A percentile compares a stretch with the other conserved stretches of the same genome.
phyloP scores from a whole-genome alignment of 2,797 vertebrate genomes.

The Fistularia tabacaria region DNA sequence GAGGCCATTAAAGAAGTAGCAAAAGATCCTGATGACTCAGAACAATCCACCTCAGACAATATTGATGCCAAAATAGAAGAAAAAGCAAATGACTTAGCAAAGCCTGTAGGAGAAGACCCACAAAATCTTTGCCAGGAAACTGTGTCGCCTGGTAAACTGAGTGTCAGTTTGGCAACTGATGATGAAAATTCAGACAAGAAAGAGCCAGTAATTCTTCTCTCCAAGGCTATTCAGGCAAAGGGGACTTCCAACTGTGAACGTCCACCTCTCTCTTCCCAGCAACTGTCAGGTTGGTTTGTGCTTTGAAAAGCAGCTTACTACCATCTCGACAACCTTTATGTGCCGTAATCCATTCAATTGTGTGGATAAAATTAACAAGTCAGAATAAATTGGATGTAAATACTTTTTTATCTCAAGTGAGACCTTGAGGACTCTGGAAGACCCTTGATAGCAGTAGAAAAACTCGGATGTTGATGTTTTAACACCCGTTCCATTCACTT shows the following conservation, averaged over 20 bases:
- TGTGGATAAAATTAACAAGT: no score
- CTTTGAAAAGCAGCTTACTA: slow-evolving; percentile 6
- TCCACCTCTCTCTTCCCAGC: slow-evolving; percentile 53
- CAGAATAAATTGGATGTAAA: no score
- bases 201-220: slow-evolving; percentile 41
- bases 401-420: no score
- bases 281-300: slow-evolving; percentile 75
- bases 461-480: no score
- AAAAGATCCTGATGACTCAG: slow-evolving; percentile 11
- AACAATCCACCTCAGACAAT: slow-evolving; percentile 23
- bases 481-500: no score
- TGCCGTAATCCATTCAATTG: no score
- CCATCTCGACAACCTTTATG: no score
- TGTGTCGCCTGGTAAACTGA: background rate
- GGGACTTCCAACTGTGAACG: slow-evolving; percentile 42
- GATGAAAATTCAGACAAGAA: slow-evolving; percentile 49
- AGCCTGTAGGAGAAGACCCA: background rate
- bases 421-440: no score
- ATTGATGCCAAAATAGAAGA: slow-evolving; percentile 14
- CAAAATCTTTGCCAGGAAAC: no score
- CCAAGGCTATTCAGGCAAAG: slow-evolving; percentile 64
- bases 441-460: no score
- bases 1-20: slow-evolving; percentile 5
- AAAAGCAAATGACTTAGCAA: slow-evolving; percentile 4
- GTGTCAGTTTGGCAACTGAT: slow-evolving; percentile 13